Percentiles rank a stretch among this genome's conserved stretches.
These are phyloP conservation scores for Acrobasis suavella DNA, from an alignment of 2,888 invertebrate species.

Conservation along the genomic window DNA sequence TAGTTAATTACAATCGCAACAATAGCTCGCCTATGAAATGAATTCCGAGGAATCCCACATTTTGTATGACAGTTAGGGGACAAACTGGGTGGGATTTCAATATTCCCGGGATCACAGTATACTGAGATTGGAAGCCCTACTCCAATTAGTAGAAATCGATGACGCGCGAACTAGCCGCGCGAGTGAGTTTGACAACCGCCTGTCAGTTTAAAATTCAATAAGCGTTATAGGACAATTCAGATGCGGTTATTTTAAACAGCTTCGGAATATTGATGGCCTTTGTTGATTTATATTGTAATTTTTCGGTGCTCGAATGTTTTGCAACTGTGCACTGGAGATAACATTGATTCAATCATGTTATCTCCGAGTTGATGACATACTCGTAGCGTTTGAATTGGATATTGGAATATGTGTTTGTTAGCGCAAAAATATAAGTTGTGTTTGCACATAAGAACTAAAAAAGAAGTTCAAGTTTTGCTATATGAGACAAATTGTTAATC, in stretches of 20 bases:
- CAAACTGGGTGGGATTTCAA: too few relatives aligned
- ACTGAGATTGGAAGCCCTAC: slow-evolving; percentile 35
- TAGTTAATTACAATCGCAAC: too few relatives aligned
- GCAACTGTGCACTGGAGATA: slow-evolving; percentile 6
- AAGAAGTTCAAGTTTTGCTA: too few relatives aligned
- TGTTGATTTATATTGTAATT: slow-evolving; percentile 17
- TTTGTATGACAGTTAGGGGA: too few relatives aligned
- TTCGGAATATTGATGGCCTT: slow-evolving; percentile 27
- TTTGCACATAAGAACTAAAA: too few relatives aligned
- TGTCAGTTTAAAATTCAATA: slow-evolving; percentile 52
- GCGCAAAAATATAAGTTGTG: too few relatives aligned
- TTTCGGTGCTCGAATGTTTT: background rate
- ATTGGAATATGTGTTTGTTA: too few relatives aligned
- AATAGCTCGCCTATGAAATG: too few relatives aligned
- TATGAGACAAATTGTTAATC: too few relatives aligned
- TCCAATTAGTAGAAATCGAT: slow-evolving; percentile 73
- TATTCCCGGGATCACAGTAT: too few relatives aligned
- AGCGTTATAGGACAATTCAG: slow-evolving; percentile 30
- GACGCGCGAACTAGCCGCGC: slow-evolving; percentile 58
- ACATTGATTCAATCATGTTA: too few relatives aligned
- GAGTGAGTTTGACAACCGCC: slow-evolving; percentile 64
- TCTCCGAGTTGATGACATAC: background rate
- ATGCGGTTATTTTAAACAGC: slow-evolving; percentile 28
- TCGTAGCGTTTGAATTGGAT: background rate
- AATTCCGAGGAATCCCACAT: too few relatives aligned